Evolutionary conservation across 2,113 vertebrate genomes (phyloP), one percentile per base, ranked within the genome.

Genomic region (Odobenus rosmarus): DNA sequence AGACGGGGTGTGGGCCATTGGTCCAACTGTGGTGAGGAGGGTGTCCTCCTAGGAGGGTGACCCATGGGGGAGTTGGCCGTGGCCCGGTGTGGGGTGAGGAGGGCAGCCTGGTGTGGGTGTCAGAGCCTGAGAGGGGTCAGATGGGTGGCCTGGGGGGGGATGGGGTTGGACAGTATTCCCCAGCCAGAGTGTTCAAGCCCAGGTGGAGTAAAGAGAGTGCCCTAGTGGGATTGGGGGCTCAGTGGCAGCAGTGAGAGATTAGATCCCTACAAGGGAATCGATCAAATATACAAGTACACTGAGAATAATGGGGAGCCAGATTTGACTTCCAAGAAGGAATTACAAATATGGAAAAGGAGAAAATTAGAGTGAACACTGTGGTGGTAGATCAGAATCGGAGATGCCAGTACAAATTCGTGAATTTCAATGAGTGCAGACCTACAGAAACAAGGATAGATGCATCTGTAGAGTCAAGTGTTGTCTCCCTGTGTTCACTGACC

Each of bases 401-500:
- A 10, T 84, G 21, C 1, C 42, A 23, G 62, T n/a, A 26, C 55
- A 26, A 67, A 64, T n/a, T 71, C 18, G 9, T 74, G 72, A n/a
- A 64, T 39, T 33, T 49, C 57, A 33, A 0, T 72, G 33, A 31
- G 16, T 21, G 15, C 23, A 57, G 74, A 64, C 11, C 1, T 8
- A 21, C 36, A 36, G n/a, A 88, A 71, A 7, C 39, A 6, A 42
- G 18, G 23, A 21, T 4, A 39, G 57, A 4, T 31, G 0, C 12
- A 3, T 8, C 36, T 39, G 1, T 49, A 1, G 18, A 16, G 15
- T 11, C 16, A 5, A 2, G 13, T 33, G 24, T 5, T 10, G 57
- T 33, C 23, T 19, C 57, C 36, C 5, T 7, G 0, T 55, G n/a
- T 28, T 80, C 36, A 4, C 39, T 3, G n/a, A 12, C 14, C 18